Conservation (phyloP, 2,797 vertebrate species). For the Brotula barbata region DNA sequence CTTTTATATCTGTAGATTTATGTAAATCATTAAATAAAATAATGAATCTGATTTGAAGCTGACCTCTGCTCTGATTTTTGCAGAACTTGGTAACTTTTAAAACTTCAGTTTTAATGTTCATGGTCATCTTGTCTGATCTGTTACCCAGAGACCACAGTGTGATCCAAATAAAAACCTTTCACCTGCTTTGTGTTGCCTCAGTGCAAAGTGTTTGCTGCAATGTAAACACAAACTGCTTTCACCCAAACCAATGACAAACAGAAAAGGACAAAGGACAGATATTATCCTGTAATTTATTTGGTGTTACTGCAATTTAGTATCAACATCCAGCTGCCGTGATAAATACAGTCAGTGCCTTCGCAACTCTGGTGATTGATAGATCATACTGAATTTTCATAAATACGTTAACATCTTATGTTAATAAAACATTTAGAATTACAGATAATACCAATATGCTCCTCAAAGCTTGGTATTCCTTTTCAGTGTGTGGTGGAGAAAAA, state of each 20-base stretch:
- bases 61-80: slow-evolving; percentile 9
- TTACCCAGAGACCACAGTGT: neutral
- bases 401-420: slow-evolving; percentile 55
- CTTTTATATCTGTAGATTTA: slow-evolving; percentile 78
- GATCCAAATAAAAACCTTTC: slow-evolving; percentile 7
- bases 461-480: neutral
- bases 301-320: slow-evolving; percentile 47
- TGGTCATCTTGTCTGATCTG: neutral
- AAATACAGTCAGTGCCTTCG: slow-evolving; percentile 34
- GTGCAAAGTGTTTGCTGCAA: slow-evolving; percentile 10
- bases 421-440: slow-evolving; percentile 37
- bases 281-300: slow-evolving; percentile 62
- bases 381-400: slow-evolving; percentile 21
- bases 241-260: neutral
- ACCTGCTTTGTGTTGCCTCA: neutral
- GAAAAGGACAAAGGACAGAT: slow-evolving; percentile 33
- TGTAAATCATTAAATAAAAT: slow-evolving; percentile 75
- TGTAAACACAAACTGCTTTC: neutral
- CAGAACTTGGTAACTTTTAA: neutral
- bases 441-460: slow-evolving; percentile 32
- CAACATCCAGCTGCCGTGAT: slow-evolving; percentile 54
- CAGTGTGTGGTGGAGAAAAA: slow-evolving; percentile 9
- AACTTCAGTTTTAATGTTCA: neutral
- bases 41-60: slow-evolving; percentile 83
- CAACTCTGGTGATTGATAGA: slow-evolving; percentile 30